Base-by-base conservation (phyloP, 2,113 vertebrate genomes). In the Sylvietta virens region DNA sequence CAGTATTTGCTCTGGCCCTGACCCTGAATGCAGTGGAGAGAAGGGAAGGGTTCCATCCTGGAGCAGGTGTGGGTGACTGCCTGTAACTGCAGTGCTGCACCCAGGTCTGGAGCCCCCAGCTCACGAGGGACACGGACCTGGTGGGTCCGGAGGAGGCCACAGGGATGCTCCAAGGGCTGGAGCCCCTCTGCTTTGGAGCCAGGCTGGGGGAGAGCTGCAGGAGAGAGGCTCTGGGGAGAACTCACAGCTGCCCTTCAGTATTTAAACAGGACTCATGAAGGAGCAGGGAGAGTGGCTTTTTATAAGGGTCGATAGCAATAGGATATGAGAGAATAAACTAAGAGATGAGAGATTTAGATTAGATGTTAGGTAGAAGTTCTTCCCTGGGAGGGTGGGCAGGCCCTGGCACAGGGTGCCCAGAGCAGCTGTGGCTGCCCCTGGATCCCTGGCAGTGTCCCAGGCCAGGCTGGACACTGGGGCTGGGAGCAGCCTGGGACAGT, bases 1-100 rank as follows among this genome's bases (percentile, higher is more conserved):
- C 26, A 13, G 3, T 13, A 1, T 50, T 42, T 39, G 48, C 57
- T 48, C 2, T 23, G 50, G 13, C 60, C 18, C 65, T 10, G 11
- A 33, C 37, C 27, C 60, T 6, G 10, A 16, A 6, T 2, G 3
- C 11, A 0, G 57, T 0, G 13, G 20, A 10, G 51, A 3, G 0
- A 0, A 33, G 69, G n/a, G 35, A 27, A 76, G 28, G 5, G 4
- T 9, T 73, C 27, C 20, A 15, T 44, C 30, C 77, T 13, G 1
- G 7, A 10, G 35, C 31, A 23, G 30, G 4, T 1, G 37, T 26
- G 54, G 84, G 47, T 28, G 73, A 69, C 5, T 3, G 2, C 17
- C 39, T 51, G 27, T 2, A 33, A 13, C 47, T 69, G 64, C 23
- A 53, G 39, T 2, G 28, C 54, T 69, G 56, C 64, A 7, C 19